Base-by-base conservation (phyloP, 2,797 vertebrate genomes). In the Rhabdomys pumilio region DNA sequence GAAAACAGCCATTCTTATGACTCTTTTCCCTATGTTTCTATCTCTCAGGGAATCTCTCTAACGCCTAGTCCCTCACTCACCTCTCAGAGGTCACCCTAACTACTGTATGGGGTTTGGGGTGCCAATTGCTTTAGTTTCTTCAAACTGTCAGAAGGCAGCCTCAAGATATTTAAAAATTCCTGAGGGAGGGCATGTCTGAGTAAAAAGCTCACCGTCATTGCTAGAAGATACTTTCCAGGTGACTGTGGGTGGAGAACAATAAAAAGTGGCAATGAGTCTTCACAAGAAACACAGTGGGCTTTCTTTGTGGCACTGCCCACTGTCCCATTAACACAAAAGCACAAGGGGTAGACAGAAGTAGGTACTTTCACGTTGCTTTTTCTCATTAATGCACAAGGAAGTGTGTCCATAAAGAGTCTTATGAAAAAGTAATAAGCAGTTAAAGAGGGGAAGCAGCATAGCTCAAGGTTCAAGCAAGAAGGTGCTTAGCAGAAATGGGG, bases 81-180 rank as follows among this genome's bases (percentile, higher is more conserved):
- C 57, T 82, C 22, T 79, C 80, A 61, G 55, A 61, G 55, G n/a
- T 59, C 55, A 82, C n/a, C n/a, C 1, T 82, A 82, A 82, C 57
- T 61, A 82, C n/a, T 82, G 22, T 59, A 41, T 17, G n/a, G n/a
- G 14, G n/a, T 59, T 82, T 38, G n/a, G 22, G 22, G 55, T 82
- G 22, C 55, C n/a, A 82, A 59, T 5, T 59, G 13, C n/a, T 82
- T n/a, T 59, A 82, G n/a, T 22, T 38, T 26, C n/a, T 82, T 61
- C 80, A 82, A 61, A 6, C 53, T 61, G 24, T 41, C 80, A 41
- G 22, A 80, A 82, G 55, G 29, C 57, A 44, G 47, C 31, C 85
- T 83, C 80, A 87, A 85, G 15, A 34, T 24, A n/a, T 82, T 94
- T 92, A 15, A 13, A 75, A 63, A 91, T 63, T 94, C 91, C 47